Evolutionary conservation across 2,888 invertebrate genomes (phyloP), one percentile per base, ranked within the genome.

Genomic region (Stomorhina lunata): DNA sequence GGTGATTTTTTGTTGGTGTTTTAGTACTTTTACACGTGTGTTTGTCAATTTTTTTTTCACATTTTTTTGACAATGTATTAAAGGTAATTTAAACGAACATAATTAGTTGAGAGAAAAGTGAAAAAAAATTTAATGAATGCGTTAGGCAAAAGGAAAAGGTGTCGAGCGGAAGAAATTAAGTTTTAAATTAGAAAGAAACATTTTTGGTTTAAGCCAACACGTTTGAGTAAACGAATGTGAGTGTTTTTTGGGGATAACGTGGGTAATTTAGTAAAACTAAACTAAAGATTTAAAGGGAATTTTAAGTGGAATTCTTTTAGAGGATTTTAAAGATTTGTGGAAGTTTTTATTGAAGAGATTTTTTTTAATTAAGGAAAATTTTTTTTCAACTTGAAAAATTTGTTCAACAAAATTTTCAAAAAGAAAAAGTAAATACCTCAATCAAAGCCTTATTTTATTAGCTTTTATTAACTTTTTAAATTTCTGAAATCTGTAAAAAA

Each of bases 51-150:
- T 63, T 50, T n/a, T n/a, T n/a, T n/a, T n/a, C n/a, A n/a, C n/a
- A n/a, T n/a, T n/a, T n/a, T n/a, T n/a, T n/a, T n/a, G n/a, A 17
- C 37, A 37, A 17, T 65, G 55, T 69, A 65, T 61, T 81, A 22
- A 50, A 63, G 29, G 68, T 68, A 68, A 61, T 65, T 69, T 57
- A 12, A 61, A 65, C 10, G 17, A 10, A 61, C 50, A 7, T 40
- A 37, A 73, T 73, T 68, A 79, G 65, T 9, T 75, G n/a, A 68
- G 34, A 55, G 7, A 4, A 29, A 43, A 17, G 34, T 37, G 10
- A 3, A 25, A 37, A 57, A 34, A 34, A 34, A 37, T 37, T 37
- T 5, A 37, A 37, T 32, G 7, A 7, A 37, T 37, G 9, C 17
- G 37, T 20, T 12, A 9, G 7, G 17, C 5, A n/a, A 37, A n/a